Evolutionary conservation across 2,113 vertebrate species (phyloP).

Genomic region (Trogon surrucura): DNA sequence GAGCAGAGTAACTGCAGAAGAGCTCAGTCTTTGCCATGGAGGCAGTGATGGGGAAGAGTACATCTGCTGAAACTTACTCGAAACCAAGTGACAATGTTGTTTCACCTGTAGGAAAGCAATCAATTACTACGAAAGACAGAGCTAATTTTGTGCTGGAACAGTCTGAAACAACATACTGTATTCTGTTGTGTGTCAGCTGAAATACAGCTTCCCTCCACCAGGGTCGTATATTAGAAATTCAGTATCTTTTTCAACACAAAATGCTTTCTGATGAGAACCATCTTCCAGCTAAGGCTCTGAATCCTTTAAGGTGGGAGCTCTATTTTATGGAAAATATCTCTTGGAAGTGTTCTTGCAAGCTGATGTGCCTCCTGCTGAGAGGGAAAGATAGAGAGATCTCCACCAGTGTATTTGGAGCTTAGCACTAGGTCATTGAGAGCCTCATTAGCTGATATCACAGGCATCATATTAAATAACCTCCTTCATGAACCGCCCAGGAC

Average conservation of each 20-base stretch:
- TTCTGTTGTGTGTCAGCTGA: neutral
- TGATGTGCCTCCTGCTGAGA: neutral
- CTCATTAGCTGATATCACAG: neutral
- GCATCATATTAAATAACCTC: neutral
- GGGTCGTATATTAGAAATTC: neutral
- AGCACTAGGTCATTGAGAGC: neutral
- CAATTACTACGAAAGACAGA: slow-evolving; percentile 10
- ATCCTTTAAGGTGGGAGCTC: neutral
- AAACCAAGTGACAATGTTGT: neutral
- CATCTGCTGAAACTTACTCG: neutral
- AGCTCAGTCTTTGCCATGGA: neutral
- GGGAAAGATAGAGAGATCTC: neutral
- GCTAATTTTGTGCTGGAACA: slow-evolving; percentile 3
- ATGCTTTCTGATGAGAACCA: neutral
- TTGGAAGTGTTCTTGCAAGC: neutral
- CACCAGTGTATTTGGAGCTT: neutral
- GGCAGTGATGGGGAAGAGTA: neutral
- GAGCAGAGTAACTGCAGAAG: neutral
- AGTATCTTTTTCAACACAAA: neutral
- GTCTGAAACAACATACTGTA: neutral
- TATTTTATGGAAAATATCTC: neutral
- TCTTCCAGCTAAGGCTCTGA: neutral
- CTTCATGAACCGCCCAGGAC: neutral
- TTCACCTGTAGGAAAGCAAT: neutral
- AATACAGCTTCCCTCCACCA: neutral